Percentiles rank a stretch among this genome's conserved stretches.
These are phyloP conservation scores for Sprattus sprattus DNA, from an alignment of 2,113 vertebrate genomes.

Conservation along the genomic window DNA sequence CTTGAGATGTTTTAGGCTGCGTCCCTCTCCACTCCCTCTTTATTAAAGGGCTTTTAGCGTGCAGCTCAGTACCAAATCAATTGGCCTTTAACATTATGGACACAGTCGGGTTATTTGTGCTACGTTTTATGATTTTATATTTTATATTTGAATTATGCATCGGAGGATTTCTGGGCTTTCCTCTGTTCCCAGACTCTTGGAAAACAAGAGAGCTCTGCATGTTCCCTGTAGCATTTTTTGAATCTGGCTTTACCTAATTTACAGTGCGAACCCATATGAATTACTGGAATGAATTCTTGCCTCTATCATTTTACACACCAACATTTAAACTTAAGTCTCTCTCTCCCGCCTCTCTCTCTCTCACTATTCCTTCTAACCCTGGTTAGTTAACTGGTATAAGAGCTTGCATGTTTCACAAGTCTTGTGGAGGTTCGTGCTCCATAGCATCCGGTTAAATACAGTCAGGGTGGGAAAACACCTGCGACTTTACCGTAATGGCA, in stretches of 20 bases:
- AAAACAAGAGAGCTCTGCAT: neutral
- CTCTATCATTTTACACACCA: neutral
- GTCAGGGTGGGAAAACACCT: too few relatives aligned
- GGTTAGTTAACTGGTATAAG: too few relatives aligned
- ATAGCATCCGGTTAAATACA: too few relatives aligned
- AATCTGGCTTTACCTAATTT: neutral
- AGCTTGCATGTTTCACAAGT: too few relatives aligned
- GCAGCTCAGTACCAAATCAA: neutral
- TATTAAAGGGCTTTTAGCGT: neutral
- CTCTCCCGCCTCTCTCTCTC: neutral
- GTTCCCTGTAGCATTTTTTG: neutral
- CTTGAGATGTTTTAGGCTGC: constrained; percentile 12
- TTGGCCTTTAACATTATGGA: neutral
- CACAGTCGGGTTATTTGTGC: neutral
- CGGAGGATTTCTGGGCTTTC: neutral
- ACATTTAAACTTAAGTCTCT: neutral
- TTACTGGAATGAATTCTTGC: neutral
- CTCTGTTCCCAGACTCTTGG: neutral
- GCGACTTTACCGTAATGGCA: too few relatives aligned
- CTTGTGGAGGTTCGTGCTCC: too few relatives aligned
- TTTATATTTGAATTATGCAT: neutral
- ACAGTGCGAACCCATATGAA: neutral
- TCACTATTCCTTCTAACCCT: neutral
- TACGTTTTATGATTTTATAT: neutral
- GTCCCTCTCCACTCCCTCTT: neutral